A percentile compares a stretch with the other conserved stretches of the same genome.
Conservation (phyloP, 2,888 invertebrate species). For the Platerodrilus igneus region DNA sequence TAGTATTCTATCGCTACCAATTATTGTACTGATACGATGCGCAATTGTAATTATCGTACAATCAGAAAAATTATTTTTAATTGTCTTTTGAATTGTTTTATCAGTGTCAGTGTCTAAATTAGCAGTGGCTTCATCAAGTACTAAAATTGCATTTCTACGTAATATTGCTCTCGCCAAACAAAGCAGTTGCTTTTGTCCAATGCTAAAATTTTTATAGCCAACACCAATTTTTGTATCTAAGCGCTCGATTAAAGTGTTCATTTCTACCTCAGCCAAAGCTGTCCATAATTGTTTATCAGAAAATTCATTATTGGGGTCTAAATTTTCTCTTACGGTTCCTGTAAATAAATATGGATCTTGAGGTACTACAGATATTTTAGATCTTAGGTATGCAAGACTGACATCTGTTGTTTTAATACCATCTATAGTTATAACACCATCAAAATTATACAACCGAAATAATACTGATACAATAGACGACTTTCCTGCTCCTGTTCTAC, state of each 20-base stretch:
- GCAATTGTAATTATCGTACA: conserved; percentile 80
- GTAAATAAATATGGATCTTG: conserved; percentile 83
- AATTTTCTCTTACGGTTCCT: conserved; percentile 78
- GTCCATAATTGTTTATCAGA: conserved; percentile 77
- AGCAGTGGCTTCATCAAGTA: conserved; percentile 67
- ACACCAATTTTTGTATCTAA: conserved; percentile 66
- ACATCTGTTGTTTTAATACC: conserved; percentile 63
- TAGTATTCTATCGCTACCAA: conserved; percentile 74
- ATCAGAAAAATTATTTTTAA: conserved; percentile 63
- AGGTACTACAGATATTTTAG: conserved; percentile 75
- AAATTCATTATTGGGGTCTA: conserved; percentile 80
- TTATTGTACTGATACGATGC: conserved; percentile 74
- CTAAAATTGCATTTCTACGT: conserved; percentile 43
- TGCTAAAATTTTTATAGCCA: conserved; percentile 49
- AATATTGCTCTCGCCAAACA: conserved; percentile 61
- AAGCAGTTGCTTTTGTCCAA: conserved; percentile 59
- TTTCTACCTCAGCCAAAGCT: conserved; percentile 72
- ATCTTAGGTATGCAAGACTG: conserved; percentile 68
- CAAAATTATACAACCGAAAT: conserved; percentile 70
- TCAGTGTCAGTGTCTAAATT: conserved; percentile 75
- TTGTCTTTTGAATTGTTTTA: conserved; percentile 68
- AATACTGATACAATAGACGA: conserved; percentile 70
- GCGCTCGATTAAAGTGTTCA: conserved; percentile 64
- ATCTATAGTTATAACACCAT: conserved; percentile 79
- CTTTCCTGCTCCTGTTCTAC: conserved; percentile 79